phyloP scores from a whole-genome alignment of 2,113 vertebrate species.

The Notarius lentiginosus region DNA sequence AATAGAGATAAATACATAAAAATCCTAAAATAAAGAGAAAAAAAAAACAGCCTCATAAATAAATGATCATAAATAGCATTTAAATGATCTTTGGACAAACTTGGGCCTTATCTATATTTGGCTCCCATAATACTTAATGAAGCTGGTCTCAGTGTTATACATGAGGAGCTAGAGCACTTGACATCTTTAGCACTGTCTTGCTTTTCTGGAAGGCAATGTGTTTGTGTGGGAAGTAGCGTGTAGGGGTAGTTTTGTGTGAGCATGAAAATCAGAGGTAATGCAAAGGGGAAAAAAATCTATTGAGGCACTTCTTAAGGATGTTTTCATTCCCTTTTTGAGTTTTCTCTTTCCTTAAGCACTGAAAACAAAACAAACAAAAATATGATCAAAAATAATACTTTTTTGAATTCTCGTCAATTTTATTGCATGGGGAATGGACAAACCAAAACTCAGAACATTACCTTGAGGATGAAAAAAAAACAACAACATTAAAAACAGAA shows the following conservation, averaged over 20 bases:
- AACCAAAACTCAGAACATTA: neutral
- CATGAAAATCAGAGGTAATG: conserved; percentile 41
- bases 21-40: conserved; percentile 14
- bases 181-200: conserved; percentile 26
- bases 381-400: conserved; percentile 56
- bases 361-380: conserved; percentile 49
- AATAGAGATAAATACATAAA: conserved; percentile 78
- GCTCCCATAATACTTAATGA: conserved; percentile 43
- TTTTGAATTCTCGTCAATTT: neutral
- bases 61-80: conserved; percentile 78
- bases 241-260: conserved; percentile 18
- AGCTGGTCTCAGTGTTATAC: conserved; percentile 42
- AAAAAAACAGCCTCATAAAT: conserved; percentile 61
- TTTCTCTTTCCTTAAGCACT: conserved; percentile 51
- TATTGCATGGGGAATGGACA: neutral
- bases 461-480: neutral
- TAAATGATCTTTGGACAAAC: conserved; percentile 74
- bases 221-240: conserved; percentile 28
- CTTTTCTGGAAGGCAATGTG: conserved; percentile 2
- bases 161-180: conserved; percentile 25
- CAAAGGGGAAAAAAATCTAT: conserved; percentile 63
- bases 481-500: conserved; percentile 21
- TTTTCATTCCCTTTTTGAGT: conserved; percentile 45
- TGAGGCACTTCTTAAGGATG: conserved; percentile 78
- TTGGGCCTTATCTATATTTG: conserved; percentile 56